Base-by-base conservation (phyloP, 2,888 invertebrate species). In the Mythimna loreyi region DNA sequence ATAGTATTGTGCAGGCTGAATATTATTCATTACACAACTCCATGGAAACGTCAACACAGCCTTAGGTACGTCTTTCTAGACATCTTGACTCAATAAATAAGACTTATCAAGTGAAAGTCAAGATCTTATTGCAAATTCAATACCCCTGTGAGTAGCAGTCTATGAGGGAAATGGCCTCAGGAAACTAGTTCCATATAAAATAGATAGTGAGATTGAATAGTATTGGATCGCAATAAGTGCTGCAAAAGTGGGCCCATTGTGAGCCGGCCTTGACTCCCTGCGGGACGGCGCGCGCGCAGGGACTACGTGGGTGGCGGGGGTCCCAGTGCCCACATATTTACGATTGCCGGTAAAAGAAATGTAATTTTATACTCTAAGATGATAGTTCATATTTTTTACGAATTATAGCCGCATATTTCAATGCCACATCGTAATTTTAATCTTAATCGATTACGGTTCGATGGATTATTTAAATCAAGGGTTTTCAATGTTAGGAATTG, bases 141-240 rank as follows among this genome's bases (percentile, higher is more conserved):
- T 91, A 89, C 90, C 88, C 86, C 72, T 76, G 89, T 85, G 90
- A 90, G 91, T 86, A 86, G 85, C 79, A 75, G 84, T 72, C 83
- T 77, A 83, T 81, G 82, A 86, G 88, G 90, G 88, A 87, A 89
- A 89, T 90, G 90, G 88, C 90, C 92, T 85, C 91, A 91, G 93
- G 92, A 92, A 93, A 93, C 93, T 92, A 92, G 93, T 94, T 93
- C 89, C 91, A 92, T 92, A 94, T 91, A 93, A 92, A 94, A 91
- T 89, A 91, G 93, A 93, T 92, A 92, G 91, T 90, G 87, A 92
- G 91, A 94, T 93, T 94, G 92, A 94, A 94, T 94, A 91, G 92
- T 90, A 92, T 91, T 88, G 92, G 91, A 90, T 91, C 81, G 92
- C 92, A 94, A 94, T 91, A 92, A 94, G 92, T 93, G 90, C 84